Evolutionary conservation across 2,113 vertebrate genomes (phyloP), one percentile per base, ranked within the genome.

Genomic region (Thunnus maccoyii): DNA sequence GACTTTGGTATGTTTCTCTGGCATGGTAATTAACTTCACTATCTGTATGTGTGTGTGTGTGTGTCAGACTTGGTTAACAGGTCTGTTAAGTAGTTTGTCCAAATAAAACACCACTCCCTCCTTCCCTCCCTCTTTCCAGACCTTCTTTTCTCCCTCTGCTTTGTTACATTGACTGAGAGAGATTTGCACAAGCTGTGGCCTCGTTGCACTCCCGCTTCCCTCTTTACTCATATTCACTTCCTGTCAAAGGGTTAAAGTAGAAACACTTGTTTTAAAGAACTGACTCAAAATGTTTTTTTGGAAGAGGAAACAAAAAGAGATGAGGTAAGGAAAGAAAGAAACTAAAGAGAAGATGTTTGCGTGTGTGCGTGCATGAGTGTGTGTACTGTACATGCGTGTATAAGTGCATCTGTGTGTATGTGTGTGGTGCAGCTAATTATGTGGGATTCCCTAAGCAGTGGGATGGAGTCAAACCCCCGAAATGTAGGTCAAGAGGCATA

Each of bases 401-500:
- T 36, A 14, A 13, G n/a, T 36, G 46, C 4, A 50, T 50, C 1
- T 17, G 57, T 55, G 30, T 65, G 63, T 27, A 47, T 32, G 46
- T 16, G 41, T 50, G 55, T 60, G 36, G 12, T 36, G 13, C 14
- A 67, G 44, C 60, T 66, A 20, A 76, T 79, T 51, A 57, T 48
- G 30, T 75, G 87, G 89, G 82, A 85, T 90, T 92, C 88, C 90
- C 88, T 78, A 7, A 80, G 83, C 68, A 30, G 64, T 25, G 27
- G 74, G 51, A 83, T 69, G 2, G 44, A 80, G 76, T 55, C 73
- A 68, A 74, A 84, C 61, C 73, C 78, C 22, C 48, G 84, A 73
- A 83, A 92, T 87, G 63, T 87, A 87, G 91, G 87, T 87, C 91
- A 91, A 67, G 74, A 85, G 77, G 76, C 78, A 44, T 63, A 51